Conservation (phyloP, 2,113 vertebrate species). For the Oryzias melastigma region DNA sequence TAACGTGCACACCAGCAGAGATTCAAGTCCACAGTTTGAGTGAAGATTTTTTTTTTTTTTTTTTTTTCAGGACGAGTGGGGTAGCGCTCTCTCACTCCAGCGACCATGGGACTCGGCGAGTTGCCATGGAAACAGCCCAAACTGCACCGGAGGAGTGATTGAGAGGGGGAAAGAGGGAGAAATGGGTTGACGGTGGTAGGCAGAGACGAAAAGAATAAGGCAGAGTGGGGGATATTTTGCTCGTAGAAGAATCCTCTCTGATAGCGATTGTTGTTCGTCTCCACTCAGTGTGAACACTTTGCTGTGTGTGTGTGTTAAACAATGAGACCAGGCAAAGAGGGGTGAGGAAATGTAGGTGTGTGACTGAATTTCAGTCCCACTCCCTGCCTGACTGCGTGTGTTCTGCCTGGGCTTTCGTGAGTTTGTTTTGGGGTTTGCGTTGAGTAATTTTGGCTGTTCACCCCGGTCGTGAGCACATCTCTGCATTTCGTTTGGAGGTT, state of each 20-base stretch:
- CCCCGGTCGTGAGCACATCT: background rate
- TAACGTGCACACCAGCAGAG: slow-evolving; percentile 9
- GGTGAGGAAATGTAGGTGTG: slow-evolving; percentile 35
- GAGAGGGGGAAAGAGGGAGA: slow-evolving; percentile 11
- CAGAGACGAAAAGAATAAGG: background rate
- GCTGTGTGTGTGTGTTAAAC: slow-evolving; percentile 17
- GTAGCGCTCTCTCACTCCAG: slow-evolving; percentile 54
- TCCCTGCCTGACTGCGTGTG: slow-evolving; percentile 16
- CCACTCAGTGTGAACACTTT: slow-evolving; percentile 39
- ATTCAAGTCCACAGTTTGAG: slow-evolving; percentile 36
- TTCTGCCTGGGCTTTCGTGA: slow-evolving; percentile 8
- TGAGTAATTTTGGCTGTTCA: background rate
- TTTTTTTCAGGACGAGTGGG: slow-evolving; percentile 54
- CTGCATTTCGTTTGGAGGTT: background rate
- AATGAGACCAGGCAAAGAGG: slow-evolving; percentile 16
- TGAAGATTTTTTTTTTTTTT: slow-evolving; percentile 31
- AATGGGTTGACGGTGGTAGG: slow-evolving; percentile 4
- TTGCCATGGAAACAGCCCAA: slow-evolving; percentile 71
- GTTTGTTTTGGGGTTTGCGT: background rate
- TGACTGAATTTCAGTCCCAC: slow-evolving; percentile 10
- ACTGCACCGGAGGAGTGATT: slow-evolving; percentile 57
- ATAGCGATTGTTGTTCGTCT: slow-evolving; percentile 53
- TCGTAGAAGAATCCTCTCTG: slow-evolving; percentile 44
- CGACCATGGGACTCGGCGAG: slow-evolving; percentile 64
- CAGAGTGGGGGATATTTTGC: slow-evolving; percentile 9